Evolutionary conservation across 2,113 vertebrate species (phyloP).

Genomic region (Pachypanchax playfairii): DNA sequence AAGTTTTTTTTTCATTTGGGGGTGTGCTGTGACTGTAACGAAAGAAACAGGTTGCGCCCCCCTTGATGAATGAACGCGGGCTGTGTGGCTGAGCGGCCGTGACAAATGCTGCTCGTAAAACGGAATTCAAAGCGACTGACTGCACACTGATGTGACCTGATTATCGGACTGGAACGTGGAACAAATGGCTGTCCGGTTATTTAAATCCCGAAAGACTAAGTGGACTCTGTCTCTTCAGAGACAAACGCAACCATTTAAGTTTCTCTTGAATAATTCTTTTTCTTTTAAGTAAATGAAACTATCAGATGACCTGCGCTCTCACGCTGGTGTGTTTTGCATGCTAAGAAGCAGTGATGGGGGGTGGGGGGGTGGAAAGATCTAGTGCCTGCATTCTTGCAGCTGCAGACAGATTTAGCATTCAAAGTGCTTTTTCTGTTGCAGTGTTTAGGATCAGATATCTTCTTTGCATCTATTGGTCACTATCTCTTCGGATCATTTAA

Average conservation of each 20-base stretch:
- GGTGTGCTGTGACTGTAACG: not conserved
- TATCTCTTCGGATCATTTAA: constrained; percentile 13
- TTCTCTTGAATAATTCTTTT: not conserved
- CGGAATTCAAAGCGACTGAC: constrained; percentile 31
- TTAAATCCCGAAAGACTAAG: constrained; percentile 19
- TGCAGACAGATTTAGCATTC: constrained; percentile 23
- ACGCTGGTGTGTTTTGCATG: not conserved
- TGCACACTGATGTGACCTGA: constrained; percentile 34
- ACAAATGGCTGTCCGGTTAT: constrained; percentile 20
- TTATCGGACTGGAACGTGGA: constrained; percentile 32
- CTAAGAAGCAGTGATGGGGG: not conserved
- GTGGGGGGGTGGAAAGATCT: too few relatives aligned
- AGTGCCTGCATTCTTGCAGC: not conserved
- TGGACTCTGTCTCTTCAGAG: not conserved
- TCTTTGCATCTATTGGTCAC: constrained; percentile 20
- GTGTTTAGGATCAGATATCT: too few relatives aligned
- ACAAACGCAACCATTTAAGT: constrained; percentile 2
- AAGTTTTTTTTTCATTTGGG: too few relatives aligned
- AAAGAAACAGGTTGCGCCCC: constrained; percentile 37
- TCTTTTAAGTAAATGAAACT: not conserved
- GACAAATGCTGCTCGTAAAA: constrained; percentile 46
- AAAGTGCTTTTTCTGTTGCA: not conserved
- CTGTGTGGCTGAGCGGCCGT: constrained; percentile 42
- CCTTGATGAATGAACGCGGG: constrained; percentile 36
- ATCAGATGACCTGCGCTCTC: constrained; percentile 14